Evolutionary conservation across 2,113 vertebrate genomes (phyloP), one percentile per base, ranked within the genome.

Genomic region (Pelodiscus sinensis): DNA sequence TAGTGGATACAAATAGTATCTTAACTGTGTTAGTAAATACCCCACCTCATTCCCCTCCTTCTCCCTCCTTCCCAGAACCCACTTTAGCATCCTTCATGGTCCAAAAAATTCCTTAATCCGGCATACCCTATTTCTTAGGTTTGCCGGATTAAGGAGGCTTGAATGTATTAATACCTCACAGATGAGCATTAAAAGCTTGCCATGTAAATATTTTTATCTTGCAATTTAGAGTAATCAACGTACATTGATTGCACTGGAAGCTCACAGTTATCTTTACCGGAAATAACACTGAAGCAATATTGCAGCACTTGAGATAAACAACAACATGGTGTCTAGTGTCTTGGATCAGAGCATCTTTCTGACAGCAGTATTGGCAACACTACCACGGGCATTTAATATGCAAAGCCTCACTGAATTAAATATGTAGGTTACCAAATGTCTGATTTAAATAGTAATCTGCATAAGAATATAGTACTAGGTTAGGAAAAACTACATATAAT

Each of bases 131-230:
- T 44, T 44, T 44, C 44, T 44, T 44, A 44, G 44, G 44, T 5
- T 44, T 44, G 44, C 44, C 44, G 44, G 44, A 44, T 44, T 44
- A 44, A 44, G 44, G 44, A 44, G 44, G 44, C 44, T 44, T 44
- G 44, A 44, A 44, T 44, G 6, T 2, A 9, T 52, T 11, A 57
- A 52, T 91, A 77, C 6, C 2, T 78, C 54, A 79, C 0, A 79
- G 29, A 22, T 1, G 81, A 38, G 2, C 0, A 0, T 3, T 50
- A 60, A 25, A 88, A 73, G 80, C 31, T 44, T 71, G 65, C 31
- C 8, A n/a, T 68, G 65, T 71, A 71, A 68, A 15, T 62, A 31
- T 82, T 92, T 79, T 9, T 54, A 84, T 51, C 5, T 35, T 91
- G 3, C 0, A 73, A 77, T 24, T 85, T 71, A 71, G 71, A 90